Evolutionary conservation across 2,113 vertebrate genomes (phyloP).

Genomic region (Astur gentilis): DNA sequence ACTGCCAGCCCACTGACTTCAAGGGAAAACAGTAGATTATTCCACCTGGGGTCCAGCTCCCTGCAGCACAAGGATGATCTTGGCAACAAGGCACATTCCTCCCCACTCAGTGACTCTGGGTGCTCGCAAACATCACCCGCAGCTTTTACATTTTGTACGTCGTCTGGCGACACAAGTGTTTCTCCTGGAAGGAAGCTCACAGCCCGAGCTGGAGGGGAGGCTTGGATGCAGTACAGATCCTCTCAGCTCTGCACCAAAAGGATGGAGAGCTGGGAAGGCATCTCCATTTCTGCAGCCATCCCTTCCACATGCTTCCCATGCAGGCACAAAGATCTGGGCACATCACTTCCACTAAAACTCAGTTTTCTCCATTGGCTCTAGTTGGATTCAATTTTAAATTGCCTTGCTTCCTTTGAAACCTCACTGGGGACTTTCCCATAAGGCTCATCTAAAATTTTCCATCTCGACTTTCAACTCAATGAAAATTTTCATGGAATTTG

Average conservation of each 20-base stretch:
- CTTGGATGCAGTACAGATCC: background rate
- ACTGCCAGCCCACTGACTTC: background rate
- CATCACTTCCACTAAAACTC: background rate
- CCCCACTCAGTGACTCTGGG: background rate
- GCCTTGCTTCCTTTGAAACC: background rate
- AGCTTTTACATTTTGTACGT: background rate
- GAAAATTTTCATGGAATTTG: background rate
- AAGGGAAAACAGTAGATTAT: background rate
- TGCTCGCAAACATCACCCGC: background rate
- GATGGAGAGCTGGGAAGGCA: background rate
- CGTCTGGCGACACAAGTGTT: background rate
- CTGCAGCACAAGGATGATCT: background rate
- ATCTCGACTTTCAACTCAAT: background rate
- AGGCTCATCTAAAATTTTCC: background rate
- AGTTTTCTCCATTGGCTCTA: background rate
- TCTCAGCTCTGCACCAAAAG: background rate
- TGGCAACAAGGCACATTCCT: background rate
- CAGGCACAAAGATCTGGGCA: background rate
- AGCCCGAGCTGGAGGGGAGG: background rate
- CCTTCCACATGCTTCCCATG: background rate
- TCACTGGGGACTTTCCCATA: background rate
- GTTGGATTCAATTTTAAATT: background rate
- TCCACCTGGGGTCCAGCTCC: background rate
- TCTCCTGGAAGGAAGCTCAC: background rate
- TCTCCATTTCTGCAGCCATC: background rate